These are phyloP conservation scores for Euura lappo DNA, from an alignment of 1,140 invertebrate genomes.

Conservation along the genomic window DNA sequence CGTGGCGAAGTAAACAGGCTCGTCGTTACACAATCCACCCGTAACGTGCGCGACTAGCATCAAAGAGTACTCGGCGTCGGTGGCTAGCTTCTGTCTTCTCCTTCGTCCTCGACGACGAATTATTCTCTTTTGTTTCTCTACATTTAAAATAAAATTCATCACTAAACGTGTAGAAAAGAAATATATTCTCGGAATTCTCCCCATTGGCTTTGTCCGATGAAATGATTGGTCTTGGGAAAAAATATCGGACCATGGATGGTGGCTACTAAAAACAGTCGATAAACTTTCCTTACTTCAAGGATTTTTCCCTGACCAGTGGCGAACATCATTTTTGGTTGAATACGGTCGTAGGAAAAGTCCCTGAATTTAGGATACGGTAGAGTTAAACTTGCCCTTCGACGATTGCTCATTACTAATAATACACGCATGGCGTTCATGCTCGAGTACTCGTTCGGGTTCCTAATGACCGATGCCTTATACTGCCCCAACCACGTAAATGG, in stretches of 20 bases:
- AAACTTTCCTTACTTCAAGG: too few species aligned
- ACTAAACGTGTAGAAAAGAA: too few species aligned
- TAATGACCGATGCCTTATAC: too few species aligned
- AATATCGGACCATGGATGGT: too few species aligned
- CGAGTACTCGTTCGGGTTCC: not conserved
- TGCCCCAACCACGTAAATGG: not conserved
- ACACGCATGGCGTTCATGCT: not conserved
- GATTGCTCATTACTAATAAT: not conserved
- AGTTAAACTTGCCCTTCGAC: not conserved
- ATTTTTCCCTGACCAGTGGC: too few species aligned
- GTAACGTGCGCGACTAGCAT: not conserved
- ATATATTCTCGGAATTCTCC: too few species aligned
- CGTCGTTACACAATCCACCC: not conserved
- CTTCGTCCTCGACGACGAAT: not conserved
- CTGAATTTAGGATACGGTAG: not conserved
- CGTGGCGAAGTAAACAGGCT: constrained; percentile 4
- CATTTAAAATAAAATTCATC: too few species aligned
- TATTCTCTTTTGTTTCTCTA: not conserved
- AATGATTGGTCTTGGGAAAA: too few species aligned
- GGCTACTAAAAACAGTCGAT: too few species aligned
- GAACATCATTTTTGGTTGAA: not conserved
- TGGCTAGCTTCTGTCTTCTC: not conserved
- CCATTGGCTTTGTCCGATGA: too few species aligned
- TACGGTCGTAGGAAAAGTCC: not conserved
- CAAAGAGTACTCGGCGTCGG: not conserved